Conservation (phyloP, 2,113 vertebrate genomes). For the Notarius lentiginosus region DNA sequence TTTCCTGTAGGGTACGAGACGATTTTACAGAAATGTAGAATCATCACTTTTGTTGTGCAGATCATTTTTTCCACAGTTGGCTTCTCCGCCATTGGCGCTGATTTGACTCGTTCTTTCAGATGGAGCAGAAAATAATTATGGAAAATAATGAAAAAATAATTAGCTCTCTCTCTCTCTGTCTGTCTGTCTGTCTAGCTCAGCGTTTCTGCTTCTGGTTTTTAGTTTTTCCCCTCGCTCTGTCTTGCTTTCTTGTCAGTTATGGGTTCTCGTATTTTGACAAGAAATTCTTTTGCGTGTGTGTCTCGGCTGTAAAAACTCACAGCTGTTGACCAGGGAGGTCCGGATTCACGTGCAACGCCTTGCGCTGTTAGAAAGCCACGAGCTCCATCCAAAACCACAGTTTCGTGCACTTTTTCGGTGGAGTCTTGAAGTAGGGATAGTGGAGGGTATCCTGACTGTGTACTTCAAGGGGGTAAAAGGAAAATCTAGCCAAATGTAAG, state of each 20-base stretch:
- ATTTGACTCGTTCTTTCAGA: conserved; percentile 5
- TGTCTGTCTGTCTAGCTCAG: conserved; percentile 4
- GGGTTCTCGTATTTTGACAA: conserved; percentile 17
- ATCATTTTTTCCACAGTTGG: background rate
- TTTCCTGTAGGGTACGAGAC: background rate
- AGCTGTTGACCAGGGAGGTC: conserved; percentile 38
- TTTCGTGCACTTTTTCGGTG: background rate
- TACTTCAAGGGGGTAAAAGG: too few relatives aligned
- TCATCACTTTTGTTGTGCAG: conserved; percentile 1
- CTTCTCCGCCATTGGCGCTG: background rate
- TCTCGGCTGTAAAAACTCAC: conserved; percentile 36
- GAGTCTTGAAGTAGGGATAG: background rate
- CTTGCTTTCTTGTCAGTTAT: conserved; percentile 12
- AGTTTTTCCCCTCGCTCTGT: conserved; percentile 15
- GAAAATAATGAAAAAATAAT: conserved; percentile 26
- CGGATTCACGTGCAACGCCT: background rate
- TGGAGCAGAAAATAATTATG: conserved; percentile 24
- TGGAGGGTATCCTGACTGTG: background rate
- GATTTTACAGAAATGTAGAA: background rate
- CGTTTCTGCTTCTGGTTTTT: conserved; percentile 24
- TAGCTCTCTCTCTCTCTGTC: background rate
- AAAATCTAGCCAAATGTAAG: background rate
- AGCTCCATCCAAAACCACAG: background rate
- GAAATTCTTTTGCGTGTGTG: conserved; percentile 24
- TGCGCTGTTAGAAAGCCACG: background rate